A percentile compares a stretch with the other conserved stretches of the same genome.
Evolutionary conservation across 2,797 vertebrate genomes (phyloP).

Genomic region (Falco naumanni): DNA sequence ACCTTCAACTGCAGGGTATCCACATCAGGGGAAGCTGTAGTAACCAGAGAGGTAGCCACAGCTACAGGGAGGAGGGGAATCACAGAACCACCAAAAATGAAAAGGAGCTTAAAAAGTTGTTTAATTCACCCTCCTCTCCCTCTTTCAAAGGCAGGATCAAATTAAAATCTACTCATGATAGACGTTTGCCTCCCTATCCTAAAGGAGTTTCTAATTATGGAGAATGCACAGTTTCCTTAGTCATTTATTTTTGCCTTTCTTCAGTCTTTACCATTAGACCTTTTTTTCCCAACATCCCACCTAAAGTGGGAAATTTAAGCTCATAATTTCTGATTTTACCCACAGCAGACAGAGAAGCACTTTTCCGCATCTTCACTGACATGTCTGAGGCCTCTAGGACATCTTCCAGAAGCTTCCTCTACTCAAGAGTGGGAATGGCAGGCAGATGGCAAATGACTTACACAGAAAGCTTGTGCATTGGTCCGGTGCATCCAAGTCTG

Average conservation of each 20-base stretch:
- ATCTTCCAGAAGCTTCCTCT: background rate
- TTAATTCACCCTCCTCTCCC: background rate
- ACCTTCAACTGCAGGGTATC: fast-evolving
- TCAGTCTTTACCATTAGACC: background rate
- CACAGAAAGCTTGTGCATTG: background rate
- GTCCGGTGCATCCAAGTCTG: background rate
- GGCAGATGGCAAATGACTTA: conserved; percentile 19
- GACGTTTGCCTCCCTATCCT: background rate
- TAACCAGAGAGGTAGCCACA: background rate
- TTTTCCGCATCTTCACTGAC: background rate
- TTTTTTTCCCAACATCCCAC: background rate
- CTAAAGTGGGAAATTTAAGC: background rate
- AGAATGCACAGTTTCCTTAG: background rate
- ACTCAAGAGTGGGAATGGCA: background rate
- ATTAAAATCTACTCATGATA: background rate
- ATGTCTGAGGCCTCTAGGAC: background rate
- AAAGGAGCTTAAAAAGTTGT: background rate
- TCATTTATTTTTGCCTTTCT: background rate
- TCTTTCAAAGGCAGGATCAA: background rate
- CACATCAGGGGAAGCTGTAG: background rate
- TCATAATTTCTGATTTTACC: background rate
- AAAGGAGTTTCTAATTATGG: background rate
- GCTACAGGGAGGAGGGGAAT: fast-evolving
- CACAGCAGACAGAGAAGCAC: background rate
- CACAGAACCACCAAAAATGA: background rate